phyloP scores from a whole-genome alignment of 1,140 invertebrate species.

The Trichoplusia ni region DNA sequence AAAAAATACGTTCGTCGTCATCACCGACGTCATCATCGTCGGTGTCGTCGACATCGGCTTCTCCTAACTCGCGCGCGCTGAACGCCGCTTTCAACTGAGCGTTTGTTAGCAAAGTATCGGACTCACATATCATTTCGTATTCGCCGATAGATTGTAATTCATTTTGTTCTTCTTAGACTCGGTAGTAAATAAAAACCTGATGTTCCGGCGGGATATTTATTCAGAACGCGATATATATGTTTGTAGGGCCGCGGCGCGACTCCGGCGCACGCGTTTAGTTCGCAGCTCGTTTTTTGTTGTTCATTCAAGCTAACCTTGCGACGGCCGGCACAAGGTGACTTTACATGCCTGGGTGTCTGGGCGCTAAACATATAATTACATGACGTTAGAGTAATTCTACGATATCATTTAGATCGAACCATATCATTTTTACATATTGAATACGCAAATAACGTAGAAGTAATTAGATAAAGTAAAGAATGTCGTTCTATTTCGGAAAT shows the following conservation, averaged over 20 bases:
- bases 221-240: conserved; percentile 21
- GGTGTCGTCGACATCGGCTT: conserved; percentile 51
- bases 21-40: conserved; percentile 41
- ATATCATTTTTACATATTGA: conserved; percentile 75
- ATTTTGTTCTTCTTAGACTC: conserved; percentile 45
- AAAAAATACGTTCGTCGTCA: conserved; percentile 60
- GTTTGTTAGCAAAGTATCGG: conserved; percentile 35
- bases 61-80: conserved; percentile 41
- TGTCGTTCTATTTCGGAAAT: conserved; percentile 31
- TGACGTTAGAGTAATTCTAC: conserved; percentile 68
- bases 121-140: conserved; percentile 63
- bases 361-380: conserved; percentile 77
- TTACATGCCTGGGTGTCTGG: conserved; percentile 76
- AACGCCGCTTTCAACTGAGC: conserved; percentile 14
- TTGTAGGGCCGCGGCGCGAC: conserved; percentile 44
- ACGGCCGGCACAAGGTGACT: conserved; percentile 73
- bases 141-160: conserved; percentile 47
- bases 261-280: conserved; percentile 56
- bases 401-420: conserved; percentile 70
- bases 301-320: conserved; percentile 76
- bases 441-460: conserved; percentile 53
- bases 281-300: conserved; percentile 68
- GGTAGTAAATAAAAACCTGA: conserved; percentile 44
- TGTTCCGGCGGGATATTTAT: not conserved
- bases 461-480: conserved; percentile 50